phyloP scores from a whole-genome alignment of 2,113 vertebrate genomes.

The Serinus canaria region DNA sequence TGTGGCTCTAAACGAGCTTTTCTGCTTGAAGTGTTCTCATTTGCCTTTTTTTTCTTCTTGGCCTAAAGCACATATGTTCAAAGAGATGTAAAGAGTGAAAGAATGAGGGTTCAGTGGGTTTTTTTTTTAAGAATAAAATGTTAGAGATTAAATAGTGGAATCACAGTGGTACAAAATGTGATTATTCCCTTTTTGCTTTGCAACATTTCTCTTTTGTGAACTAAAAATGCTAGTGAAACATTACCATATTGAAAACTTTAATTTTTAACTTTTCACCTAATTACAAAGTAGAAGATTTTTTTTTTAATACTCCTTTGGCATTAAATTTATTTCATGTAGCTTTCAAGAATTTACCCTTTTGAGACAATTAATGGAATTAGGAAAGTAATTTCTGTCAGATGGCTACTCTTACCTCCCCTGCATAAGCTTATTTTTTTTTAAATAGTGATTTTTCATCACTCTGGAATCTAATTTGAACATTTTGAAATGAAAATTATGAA shows the following conservation, averaged over 20 bases:
- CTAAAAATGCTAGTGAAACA: background rate
- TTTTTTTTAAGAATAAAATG: background rate
- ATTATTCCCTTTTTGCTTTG: background rate
- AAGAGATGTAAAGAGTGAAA: background rate
- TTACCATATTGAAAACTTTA: background rate
- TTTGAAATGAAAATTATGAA: background rate
- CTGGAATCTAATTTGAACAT: background rate
- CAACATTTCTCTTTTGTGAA: background rate
- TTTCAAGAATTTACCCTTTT: background rate
- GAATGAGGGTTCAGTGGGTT: fast-evolving
- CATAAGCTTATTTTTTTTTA: background rate
- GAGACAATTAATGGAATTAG: background rate
- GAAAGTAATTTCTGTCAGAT: background rate
- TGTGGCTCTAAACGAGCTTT: background rate
- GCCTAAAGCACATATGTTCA: background rate
- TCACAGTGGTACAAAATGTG: background rate
- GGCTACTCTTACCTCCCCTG: background rate
- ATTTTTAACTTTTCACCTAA: background rate
- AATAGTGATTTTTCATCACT: background rate
- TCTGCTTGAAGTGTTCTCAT: background rate
- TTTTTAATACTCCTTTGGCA: background rate
- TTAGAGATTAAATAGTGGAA: background rate
- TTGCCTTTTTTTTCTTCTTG: background rate
- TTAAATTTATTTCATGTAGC: background rate
- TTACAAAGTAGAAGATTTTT: background rate